Conservation (phyloP, 2,797 vertebrate species). For the Phalanger gymnotis region DNA sequence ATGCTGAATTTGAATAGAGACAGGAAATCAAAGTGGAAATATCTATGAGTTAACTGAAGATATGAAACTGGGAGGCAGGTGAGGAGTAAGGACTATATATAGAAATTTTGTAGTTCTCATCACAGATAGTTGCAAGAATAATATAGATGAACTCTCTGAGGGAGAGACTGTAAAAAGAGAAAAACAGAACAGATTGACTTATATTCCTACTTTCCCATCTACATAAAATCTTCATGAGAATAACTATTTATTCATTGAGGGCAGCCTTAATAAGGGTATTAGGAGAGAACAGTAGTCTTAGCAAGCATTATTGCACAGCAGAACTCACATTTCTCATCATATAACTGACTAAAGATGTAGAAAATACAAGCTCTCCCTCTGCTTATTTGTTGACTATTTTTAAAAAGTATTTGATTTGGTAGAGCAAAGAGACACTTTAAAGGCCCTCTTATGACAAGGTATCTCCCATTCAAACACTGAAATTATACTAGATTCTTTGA, state of each 20-base stretch:
- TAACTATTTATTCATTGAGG: not conserved
- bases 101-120: not conserved
- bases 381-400: not conserved
- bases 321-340: not conserved
- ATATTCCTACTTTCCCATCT: not conserved
- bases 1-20: conserved; percentile 3
- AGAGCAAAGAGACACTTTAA: not conserved
- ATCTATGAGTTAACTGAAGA: conserved; percentile 1
- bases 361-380: not conserved
- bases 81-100: conserved; percentile 19
- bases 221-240: not conserved
- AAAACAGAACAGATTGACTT: not conserved
- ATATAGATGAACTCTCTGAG: not conserved
- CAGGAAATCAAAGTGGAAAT: conserved; percentile 31
- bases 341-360: not conserved
- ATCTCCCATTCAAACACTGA: not conserved
- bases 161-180: not conserved
- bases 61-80: not conserved
- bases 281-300: not conserved
- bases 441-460: not conserved
- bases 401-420: not conserved
- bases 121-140: not conserved
- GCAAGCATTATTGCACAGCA: not conserved
- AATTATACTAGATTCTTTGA: not conserved
- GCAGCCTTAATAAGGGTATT: not conserved